Evolutionary conservation across 30 jellyfish, hydroid and myxozoan species (phyloP), one percentile per base, ranked within the genome.

Genomic region (Hydractinia echinata): DNA sequence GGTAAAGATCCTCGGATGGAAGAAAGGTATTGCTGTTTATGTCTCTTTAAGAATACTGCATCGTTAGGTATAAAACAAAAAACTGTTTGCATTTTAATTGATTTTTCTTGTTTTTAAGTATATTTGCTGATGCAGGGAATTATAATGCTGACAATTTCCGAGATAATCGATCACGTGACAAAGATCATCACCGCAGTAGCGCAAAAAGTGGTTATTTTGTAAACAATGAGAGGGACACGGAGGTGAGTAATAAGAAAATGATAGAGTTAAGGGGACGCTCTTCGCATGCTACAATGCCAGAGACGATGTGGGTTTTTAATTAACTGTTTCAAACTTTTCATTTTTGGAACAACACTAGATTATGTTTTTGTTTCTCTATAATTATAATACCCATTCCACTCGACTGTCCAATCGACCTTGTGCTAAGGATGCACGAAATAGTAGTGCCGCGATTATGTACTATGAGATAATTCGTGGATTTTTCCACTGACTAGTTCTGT

Each of bases 91-190:
- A n/a, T n/a, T n/a, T n/a, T n/a, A 13, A 58, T n/a, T 18, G 16
- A 13, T 4, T 39, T 66, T 61, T 44, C 16, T 62, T 51, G 15
- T 61, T 39, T 78, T 84, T 39, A 62, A 91, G 98, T 81, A 92
- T 92, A 39, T 92, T 79, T 60, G 98, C 94, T 53, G 94, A 92
- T 10, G 81, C 86, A 79, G 98, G 95, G n/a, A 95, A 89, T 7
- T 89, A 89, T 70, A 86, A 73, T 18, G 64, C 72, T 4, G 20
- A 80, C 11, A 55, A 68, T 7, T 64, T 13, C 1, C 74, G 44
- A 30, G 44, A 30, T 30, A 30, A 30, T n/a, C 16, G 74, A 64
- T 64, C 39, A 64, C 74, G 74, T 30, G 44, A 4, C 39, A 64
- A 64, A 64, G 2, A 7, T 51, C 19, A 51, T 64, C 19, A 64